Evolutionary conservation across 2,113 vertebrate genomes (phyloP).

Genomic region (Ophthalmolycus amberensis): DNA sequence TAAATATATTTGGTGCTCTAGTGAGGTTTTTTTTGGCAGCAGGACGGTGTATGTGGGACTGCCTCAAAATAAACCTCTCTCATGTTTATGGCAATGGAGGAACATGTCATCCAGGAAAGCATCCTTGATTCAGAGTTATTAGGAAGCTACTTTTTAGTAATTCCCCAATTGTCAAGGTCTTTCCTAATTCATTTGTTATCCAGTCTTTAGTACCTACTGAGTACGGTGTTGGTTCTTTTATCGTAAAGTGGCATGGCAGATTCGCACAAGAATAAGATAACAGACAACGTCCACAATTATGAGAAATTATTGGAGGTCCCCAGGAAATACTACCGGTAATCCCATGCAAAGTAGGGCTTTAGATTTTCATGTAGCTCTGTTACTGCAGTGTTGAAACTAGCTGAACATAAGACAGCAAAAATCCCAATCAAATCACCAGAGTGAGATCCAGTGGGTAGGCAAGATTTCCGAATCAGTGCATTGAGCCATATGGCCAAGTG

Average conservation of each 20-base stretch:
- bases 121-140: too few relatives aligned
- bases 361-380: neutral
- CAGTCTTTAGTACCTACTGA: neutral
- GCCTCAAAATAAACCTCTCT: conserved; percentile 20
- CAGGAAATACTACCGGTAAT: neutral
- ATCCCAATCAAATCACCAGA: conserved; percentile 5
- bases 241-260: neutral
- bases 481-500: conserved; percentile 21
- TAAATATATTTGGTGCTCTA: neutral
- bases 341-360: neutral
- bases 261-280: neutral
- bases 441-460: conserved; percentile 7
- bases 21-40: conserved; percentile 19
- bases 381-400: neutral
- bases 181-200: neutral
- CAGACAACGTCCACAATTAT: neutral
- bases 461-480: conserved; percentile 24
- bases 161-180: neutral
- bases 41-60: neutral
- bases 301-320: neutral
- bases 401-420: neutral
- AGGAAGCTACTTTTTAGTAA: neutral
- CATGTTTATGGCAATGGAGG: conserved; percentile 13
- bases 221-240: neutral
- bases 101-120: conserved; percentile 18